Percentiles rank a stretch among this genome's conserved stretches.
These are phyloP conservation scores for Fragum sueziense DNA, from an alignment of 2,888 invertebrate species.

Conservation along the genomic window DNA sequence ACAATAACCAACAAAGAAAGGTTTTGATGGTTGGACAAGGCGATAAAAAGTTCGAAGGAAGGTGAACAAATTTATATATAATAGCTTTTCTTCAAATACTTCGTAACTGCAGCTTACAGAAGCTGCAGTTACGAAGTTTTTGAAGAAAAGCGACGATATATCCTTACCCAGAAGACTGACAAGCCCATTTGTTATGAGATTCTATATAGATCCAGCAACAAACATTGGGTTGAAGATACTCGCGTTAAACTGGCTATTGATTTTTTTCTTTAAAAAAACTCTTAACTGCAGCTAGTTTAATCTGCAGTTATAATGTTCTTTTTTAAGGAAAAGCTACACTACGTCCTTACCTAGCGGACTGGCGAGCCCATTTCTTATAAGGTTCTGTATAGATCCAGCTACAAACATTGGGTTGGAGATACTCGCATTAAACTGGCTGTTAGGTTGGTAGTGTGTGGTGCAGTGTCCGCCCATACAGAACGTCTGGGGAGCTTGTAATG, in stretches of 20 bases:
- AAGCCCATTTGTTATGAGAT: constrained; percentile 5
- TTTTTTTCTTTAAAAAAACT: background rate
- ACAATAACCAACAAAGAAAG: too few relatives aligned
- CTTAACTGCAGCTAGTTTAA: too few relatives aligned
- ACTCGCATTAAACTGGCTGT: background rate
- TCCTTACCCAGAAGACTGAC: background rate
- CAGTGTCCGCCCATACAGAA: constrained; percentile 13
- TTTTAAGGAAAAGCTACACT: too few relatives aligned
- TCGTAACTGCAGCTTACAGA: too few relatives aligned
- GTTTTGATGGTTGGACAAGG: too few relatives aligned
- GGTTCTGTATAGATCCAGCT: constrained; percentile 2
- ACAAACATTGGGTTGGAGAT: constrained; percentile 2
- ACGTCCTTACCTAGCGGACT: background rate
- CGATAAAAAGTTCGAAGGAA: too few relatives aligned
- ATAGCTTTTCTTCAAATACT: background rate
- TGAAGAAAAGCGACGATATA: too few relatives aligned
- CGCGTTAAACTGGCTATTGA: background rate
- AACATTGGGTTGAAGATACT: constrained; percentile 1
- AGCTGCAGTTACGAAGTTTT: too few relatives aligned
- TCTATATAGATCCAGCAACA: background rate
- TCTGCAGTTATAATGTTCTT: too few relatives aligned
- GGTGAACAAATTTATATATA: too few relatives aligned
- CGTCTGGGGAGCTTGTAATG: background rate
- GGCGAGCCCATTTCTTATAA: constrained; percentile 4
- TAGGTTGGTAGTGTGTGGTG: background rate